Evolutionary conservation across 2,888 invertebrate genomes (phyloP), one percentile per base, ranked within the genome.

Genomic region (Ophonus ardosiacus): DNA sequence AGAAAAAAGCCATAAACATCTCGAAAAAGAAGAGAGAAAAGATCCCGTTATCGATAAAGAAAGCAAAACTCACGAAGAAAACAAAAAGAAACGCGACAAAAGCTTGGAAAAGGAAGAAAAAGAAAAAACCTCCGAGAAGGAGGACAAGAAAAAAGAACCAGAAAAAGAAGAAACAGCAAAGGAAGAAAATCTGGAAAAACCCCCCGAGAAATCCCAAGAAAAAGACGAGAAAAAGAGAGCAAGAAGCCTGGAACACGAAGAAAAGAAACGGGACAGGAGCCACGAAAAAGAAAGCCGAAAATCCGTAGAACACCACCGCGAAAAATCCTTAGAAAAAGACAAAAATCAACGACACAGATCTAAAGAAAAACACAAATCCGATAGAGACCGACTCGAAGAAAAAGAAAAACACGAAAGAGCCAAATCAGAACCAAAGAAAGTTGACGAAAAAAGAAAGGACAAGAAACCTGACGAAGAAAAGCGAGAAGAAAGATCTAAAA

Each of bases 371-470:
- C 31, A 31, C 31, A 31, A 31, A 31, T 31, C 31, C 31, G 31
- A 31, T 5, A 31, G 31, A 1, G 3, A 31, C 17, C 6, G 21
- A 38, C 4, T 21, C 1, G 56, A 15, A 56, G 51, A 78, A 78
- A 78, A 78, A 51, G 78, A 43, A n/a, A 31, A 74, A 56, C 56
- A 56, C 63, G 17, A 63, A 63, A 63, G 63, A 63, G 13, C 17
- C 78, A 79, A 17, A 31, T 17, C 56, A 31, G 24, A 79, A 57
- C 59, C 79, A 24, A 24, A 31, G 21, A 79, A 59, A 21, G 24
- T 57, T 24, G 43, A 21, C 24, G 31, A 17, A 63, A 63, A 63
- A n/a, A 63, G 43, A 40, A 15, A 74, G 15, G 31, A 74, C 21
- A 38, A 74, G 15, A 40, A 74, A 74, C 17, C 43, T 31, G 63